Conservation (phyloP, 2,888 invertebrate species). For the Agrilus cyanescens region DNA sequence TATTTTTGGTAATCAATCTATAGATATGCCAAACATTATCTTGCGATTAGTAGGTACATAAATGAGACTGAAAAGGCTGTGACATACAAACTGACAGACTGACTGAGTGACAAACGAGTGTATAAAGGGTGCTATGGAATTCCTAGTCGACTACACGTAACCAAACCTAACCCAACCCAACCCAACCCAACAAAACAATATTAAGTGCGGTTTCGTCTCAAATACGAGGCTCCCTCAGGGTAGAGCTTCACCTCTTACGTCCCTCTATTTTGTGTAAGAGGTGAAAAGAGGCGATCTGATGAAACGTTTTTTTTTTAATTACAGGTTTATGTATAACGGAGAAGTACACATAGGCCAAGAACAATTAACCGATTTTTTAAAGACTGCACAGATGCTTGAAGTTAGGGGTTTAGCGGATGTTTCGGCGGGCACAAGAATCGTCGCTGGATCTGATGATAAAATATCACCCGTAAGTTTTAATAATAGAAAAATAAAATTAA, state of each 20-base stretch:
- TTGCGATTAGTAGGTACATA: too few species aligned
- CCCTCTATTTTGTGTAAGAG: too few species aligned
- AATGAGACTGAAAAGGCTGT: too few species aligned
- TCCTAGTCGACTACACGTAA: too few species aligned
- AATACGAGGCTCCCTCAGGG: not conserved
- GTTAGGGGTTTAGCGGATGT: conserved; percentile 79
- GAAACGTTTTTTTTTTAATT: conserved; percentile 12
- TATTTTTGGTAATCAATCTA: too few species aligned
- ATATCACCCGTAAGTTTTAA: conserved; percentile 53
- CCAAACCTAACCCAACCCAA: too few species aligned
- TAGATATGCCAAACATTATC: too few species aligned
- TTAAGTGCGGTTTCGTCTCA: too few species aligned
- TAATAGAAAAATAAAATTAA: conserved; percentile 2
- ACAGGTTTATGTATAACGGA: conserved; percentile 83
- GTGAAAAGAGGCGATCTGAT: not conserved
- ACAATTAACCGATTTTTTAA: conserved; percentile 72
- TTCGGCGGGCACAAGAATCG: conserved; percentile 38
- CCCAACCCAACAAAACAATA: too few species aligned
- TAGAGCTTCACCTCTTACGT: not conserved
- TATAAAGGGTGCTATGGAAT: too few species aligned
- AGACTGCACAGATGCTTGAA: conserved; percentile 78
- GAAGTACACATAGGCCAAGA: conserved; percentile 84
- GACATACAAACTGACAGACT: too few species aligned
- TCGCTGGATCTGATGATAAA: conserved; percentile 42
- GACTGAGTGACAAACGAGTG: too few species aligned